Evolutionary conservation across 1,140 invertebrate species (phyloP).

Genomic region (Calycopis cecrops): DNA sequence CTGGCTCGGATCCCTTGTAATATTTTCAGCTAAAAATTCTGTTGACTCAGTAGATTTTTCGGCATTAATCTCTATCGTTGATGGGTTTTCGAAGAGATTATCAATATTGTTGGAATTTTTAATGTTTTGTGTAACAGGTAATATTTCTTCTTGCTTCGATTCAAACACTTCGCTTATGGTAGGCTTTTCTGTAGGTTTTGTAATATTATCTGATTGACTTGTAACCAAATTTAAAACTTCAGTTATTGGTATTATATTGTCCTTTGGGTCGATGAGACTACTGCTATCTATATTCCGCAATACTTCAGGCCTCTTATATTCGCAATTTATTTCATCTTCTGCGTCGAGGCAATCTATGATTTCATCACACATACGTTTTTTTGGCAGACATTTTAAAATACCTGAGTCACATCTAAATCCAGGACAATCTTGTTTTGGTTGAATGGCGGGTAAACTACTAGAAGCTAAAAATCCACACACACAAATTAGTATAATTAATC

Average conservation of each 20-base stretch:
- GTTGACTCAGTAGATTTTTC: neutral
- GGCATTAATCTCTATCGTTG: constrained; percentile 15
- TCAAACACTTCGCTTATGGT: too few species aligned
- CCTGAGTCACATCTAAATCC: constrained; percentile 80
- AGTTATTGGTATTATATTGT: too few species aligned
- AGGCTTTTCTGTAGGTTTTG: too few species aligned
- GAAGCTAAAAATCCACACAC: constrained; percentile 60
- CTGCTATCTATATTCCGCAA: neutral
- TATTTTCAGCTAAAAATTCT: constrained; percentile 2
- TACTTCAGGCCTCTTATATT: constrained; percentile 28
- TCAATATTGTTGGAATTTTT: neutral
- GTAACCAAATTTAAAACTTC: too few species aligned
- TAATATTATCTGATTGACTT: too few species aligned
- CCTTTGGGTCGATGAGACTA: neutral
- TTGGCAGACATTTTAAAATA: constrained; percentile 79
- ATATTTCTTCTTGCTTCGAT: too few species aligned
- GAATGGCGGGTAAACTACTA: constrained; percentile 56
- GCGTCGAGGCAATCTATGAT: constrained; percentile 84
- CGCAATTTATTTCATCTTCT: constrained; percentile 85
- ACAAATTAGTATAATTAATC: too few species aligned
- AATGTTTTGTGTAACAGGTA: too few species aligned
- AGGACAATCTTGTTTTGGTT: constrained; percentile 79
- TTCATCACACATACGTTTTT: constrained; percentile 80
- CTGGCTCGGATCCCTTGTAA: constrained; percentile 9
- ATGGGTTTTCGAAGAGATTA: constrained; percentile 14